Base-by-base conservation (phyloP, 1,140 invertebrate genomes). In the Belonocnema kinseyi region DNA sequence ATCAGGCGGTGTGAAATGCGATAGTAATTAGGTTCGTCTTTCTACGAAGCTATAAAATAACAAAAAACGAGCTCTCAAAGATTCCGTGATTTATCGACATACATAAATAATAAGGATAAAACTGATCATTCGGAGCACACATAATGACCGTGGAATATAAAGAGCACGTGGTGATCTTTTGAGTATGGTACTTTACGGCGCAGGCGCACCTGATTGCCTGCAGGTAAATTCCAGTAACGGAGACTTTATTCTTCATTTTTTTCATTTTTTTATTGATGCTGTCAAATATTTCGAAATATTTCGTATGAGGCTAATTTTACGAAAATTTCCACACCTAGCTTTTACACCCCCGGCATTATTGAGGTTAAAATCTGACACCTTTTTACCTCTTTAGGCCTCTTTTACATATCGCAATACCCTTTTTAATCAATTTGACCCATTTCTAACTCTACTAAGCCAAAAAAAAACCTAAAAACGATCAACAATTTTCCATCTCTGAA, bases 91-190 rank as follows among this genome's bases (percentile, higher is more conserved):
- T 74, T 73, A 72, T 77, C n/a, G 54, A 46, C 40, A 33, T 33
- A 77, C 12, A 26, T 73, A 52, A 3, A 12, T 21, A 21, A 70
- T 19, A 77, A 73, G 71, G 26, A 53, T 21, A 61, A 16, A 50
- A 73, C 8, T 3, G 16, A 72, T 56, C 16, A 16, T 14, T 52
- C 70, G 46, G 19, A 72, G 70, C 33, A 74, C 16, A 73, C 53
- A 8, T 50, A 61, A 58, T 70, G 73, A 74, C 53, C 50, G 40
- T 73, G 73, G 52, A 74, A 13, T 53, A 75, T 72, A 17, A 21
- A 71, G 51, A 83, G 76, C 82, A 83, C 82, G 80, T 83, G 79
- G 77, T 78, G 51, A 75, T 81, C 74, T 81, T 76, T 81, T 78
- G 78, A 76, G 73, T 46, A 53, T 26, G 40, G 71, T 40, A 52